Evolutionary conservation across 1,140 invertebrate species (phyloP), one percentile per base, ranked within the genome.

Genomic region (Bombyx mandarina): DNA sequence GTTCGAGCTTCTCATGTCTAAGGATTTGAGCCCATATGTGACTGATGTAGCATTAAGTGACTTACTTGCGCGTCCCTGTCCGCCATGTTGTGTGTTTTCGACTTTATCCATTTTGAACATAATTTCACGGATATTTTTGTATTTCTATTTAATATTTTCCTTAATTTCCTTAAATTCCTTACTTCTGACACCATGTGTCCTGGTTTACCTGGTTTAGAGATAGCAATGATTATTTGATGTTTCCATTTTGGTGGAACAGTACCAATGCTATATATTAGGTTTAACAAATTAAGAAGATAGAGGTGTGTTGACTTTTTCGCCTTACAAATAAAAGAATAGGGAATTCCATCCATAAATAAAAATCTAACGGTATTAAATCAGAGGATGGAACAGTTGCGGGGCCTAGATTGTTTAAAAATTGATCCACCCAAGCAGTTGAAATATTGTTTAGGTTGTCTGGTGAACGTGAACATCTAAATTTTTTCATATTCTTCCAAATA

Each of bases 311-410:
- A 42, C 3, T 47, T 18, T 22, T 9, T 53, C 10, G 47, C 45
- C 6, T 67, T 63, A 22, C 22, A n/a, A 43, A 69, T 8, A 55
- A 71, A 71, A 22, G 59, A 63, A 51, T 67, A 67, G 6, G 68
- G 63, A 26, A 71, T 60, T 12, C 57, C 57, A 67, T 67, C 61
- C 9, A 57, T 46, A 3, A 12, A 8, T 6, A 49, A 6, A 22
- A n/a, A 10, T 49, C 22, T 49, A 6, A n/a, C 1, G 47, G 47
- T 10, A 49, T n/a, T 49, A 22, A 49, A n/a, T n/a, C 10, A 4
- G 22, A 49, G 47, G n/a, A 6, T 6, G 47, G 47, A 49, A 8
- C 47, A 49, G 3, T 12, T 12, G 3, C 3, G 22, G 47, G 47
- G n/a, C n/a, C 8, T 49, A 49, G 7, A n/a, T 49, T 49, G 22